Percentiles rank a stretch among this genome's conserved stretches.
These are phyloP conservation scores for Columba guinea DNA, from an alignment of 2,797 vertebrate species.

Conservation along the genomic window DNA sequence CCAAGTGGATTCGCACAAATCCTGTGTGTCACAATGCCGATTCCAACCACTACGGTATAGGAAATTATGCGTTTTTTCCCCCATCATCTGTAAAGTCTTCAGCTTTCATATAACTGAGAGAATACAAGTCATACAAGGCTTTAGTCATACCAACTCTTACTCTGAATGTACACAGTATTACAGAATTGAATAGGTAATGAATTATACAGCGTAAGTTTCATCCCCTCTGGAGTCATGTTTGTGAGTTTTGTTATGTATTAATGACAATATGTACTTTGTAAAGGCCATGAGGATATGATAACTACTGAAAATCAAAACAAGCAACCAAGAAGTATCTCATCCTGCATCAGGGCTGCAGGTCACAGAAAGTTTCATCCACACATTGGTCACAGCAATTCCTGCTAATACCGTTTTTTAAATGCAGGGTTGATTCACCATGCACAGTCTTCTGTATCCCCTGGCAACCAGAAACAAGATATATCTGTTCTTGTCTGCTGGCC, in stretches of 20 bases:
- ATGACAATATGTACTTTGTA: neutral
- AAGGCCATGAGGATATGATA: neutral
- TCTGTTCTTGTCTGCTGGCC: slow-evolving; percentile 57
- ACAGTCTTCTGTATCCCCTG: slow-evolving; percentile 54
- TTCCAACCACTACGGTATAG: neutral
- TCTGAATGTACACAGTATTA: neutral
- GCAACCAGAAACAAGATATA: slow-evolving; percentile 66
- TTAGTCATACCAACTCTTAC: neutral
- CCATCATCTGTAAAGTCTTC: neutral
- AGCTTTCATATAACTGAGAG: neutral
- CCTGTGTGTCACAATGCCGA: rapidly evolving
- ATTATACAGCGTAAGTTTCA: neutral
- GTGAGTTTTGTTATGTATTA: neutral
- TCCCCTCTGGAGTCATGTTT: neutral
- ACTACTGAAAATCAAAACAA: neutral
- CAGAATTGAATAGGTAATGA: neutral
- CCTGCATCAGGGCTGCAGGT: neutral
- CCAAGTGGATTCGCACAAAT: neutral
- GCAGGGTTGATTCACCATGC: slow-evolving; percentile 31
- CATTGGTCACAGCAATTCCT: neutral
- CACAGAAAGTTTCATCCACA: neutral
- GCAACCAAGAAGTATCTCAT: neutral
- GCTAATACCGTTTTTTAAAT: slow-evolving; percentile 30
- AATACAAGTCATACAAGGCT: neutral
- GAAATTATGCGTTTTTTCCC: neutral